These are phyloP conservation scores for Pachycephus smyrnensis DNA, from an alignment of 2,888 invertebrate species.

Conservation along the genomic window DNA sequence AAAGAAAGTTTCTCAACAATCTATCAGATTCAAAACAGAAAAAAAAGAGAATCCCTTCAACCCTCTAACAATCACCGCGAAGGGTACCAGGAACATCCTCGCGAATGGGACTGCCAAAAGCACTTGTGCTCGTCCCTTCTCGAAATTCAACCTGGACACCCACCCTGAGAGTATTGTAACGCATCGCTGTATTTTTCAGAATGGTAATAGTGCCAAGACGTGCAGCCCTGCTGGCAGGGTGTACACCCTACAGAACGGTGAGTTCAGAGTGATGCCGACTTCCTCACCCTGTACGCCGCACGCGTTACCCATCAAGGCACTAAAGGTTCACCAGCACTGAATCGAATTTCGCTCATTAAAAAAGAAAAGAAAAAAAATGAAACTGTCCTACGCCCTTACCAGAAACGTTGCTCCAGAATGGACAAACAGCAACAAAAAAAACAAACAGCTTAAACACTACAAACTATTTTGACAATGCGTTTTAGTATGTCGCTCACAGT, in stretches of 20 bases:
- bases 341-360: conserved; percentile 3
- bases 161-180: not conserved
- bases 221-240: conserved; percentile 28
- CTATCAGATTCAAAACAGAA: not conserved
- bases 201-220: conserved; percentile 26
- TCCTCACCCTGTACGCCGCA: conserved; percentile 18
- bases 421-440: not conserved
- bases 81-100: not conserved
- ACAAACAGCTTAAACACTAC: not conserved
- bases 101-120: not conserved
- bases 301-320: conserved; percentile 25
- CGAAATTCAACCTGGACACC: not conserved
- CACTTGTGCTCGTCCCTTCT: not conserved
- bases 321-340: conserved; percentile 23
- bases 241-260: conserved; percentile 23
- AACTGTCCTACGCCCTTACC: not conserved
- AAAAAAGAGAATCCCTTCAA: not conserved
- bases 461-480: not conserved
- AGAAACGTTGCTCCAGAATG: not conserved
- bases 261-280: conserved; percentile 28
- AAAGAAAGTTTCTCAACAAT: not conserved
- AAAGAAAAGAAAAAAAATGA: not conserved
- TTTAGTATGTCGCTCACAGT: not conserved
- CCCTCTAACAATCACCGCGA: not conserved
- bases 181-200: conserved; percentile 34